Evolutionary conservation across 2,113 vertebrate genomes (phyloP).

Genomic region (Xiphophorus maculatus): DNA sequence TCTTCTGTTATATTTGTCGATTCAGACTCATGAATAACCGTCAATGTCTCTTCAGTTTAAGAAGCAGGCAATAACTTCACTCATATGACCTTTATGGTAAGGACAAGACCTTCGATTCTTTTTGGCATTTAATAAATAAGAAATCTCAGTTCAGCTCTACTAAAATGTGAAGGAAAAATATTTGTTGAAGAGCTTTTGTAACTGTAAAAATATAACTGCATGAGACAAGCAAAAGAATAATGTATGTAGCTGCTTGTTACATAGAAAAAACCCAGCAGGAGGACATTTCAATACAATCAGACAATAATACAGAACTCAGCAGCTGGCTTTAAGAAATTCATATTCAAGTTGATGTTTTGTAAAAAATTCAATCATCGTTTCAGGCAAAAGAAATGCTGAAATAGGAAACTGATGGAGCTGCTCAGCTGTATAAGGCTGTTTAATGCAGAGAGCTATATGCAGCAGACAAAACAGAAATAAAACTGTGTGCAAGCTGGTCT

Average conservation of each 20-base stretch:
- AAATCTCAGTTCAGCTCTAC: background rate
- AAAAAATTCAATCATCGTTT: conserved; percentile 1
- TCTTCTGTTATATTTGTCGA: background rate
- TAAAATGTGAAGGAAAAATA: background rate
- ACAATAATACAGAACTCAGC: conserved; percentile 22
- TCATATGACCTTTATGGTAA: background rate
- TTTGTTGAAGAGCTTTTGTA: background rate
- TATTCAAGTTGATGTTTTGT: conserved; percentile 5
- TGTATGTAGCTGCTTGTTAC: conserved; percentile 16
- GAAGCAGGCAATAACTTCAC: background rate
- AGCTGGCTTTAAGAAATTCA: conserved; percentile 23
- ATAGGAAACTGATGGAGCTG: background rate
- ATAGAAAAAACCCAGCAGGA: conserved; percentile 29
- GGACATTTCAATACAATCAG: conserved; percentile 4
- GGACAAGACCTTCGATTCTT: background rate
- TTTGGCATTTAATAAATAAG: background rate
- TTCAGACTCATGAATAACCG: background rate
- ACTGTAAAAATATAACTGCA: background rate
- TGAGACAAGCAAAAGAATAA: background rate
- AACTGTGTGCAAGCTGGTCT: background rate
- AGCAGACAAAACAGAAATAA: background rate
- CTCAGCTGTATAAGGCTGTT: background rate
- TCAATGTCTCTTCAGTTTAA: background rate
- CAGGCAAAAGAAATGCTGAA: background rate
- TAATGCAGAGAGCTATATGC: background rate